A percentile compares a stretch with the other conserved stretches of the same genome.
Conservation (phyloP, 2,797 vertebrate species). For the Sciurus carolinensis region DNA sequence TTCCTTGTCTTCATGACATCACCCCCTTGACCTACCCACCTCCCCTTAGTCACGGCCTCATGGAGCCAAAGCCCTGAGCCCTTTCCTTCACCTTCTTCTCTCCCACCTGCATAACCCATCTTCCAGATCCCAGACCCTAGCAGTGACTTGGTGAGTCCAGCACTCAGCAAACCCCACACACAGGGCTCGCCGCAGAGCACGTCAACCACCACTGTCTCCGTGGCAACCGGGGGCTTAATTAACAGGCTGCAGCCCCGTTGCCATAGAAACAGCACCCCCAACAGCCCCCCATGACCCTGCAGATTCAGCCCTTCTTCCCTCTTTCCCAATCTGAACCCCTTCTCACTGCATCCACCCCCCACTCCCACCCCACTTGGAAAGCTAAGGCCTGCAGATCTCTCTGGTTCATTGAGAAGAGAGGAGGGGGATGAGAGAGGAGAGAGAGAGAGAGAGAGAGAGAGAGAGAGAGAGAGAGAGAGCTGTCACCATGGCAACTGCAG, state of each 20-base stretch:
- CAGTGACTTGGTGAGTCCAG: conserved; percentile 71
- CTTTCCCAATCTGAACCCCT: conserved; percentile 68
- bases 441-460: background rate
- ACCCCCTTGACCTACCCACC: background rate
- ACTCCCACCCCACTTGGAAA: conserved; percentile 72
- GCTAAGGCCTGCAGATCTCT: conserved; percentile 67
- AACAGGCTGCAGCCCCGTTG: conserved; percentile 83
- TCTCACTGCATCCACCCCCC: background rate
- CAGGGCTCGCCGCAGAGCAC: conserved; percentile 72
- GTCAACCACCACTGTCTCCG: conserved; percentile 83
- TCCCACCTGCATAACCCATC: background rate
- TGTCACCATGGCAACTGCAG: conserved; percentile 81
- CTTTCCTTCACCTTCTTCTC: background rate
- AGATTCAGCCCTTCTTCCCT: conserved; percentile 67
- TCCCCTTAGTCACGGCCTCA: background rate
- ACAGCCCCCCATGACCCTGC: conserved; percentile 74
- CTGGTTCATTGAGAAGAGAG: conserved; percentile 84
- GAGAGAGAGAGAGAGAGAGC: conserved; percentile 26
- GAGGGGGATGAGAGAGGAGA: conserved; percentile 57
- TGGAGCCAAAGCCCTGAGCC: background rate
- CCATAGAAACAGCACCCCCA: conserved; percentile 82
- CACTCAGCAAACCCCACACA: conserved; percentile 67
- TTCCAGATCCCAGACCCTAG: conserved; percentile 39
- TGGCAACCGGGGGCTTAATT: conserved; percentile 86
- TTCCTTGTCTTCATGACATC: background rate